A percentile compares a stretch with the other conserved stretches of the same genome.
Evolutionary conservation across 1,140 invertebrate species (phyloP).

Genomic region (Bombus balteatus): DNA sequence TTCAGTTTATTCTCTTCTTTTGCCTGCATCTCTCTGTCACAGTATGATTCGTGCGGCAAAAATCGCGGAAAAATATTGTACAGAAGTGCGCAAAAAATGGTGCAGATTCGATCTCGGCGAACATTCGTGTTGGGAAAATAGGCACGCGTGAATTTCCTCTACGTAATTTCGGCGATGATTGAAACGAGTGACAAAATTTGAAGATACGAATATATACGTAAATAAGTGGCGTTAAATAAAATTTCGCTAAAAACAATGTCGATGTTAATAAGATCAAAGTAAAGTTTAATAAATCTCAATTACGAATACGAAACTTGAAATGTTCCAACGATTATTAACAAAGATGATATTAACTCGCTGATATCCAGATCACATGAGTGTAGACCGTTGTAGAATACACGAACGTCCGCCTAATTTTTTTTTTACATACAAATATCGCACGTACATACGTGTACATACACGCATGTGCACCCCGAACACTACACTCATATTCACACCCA

Average conservation of each 20-base stretch:
- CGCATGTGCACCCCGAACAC: neutral
- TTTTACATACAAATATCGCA: neutral
- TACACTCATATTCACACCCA: neutral
- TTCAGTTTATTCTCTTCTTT: neutral
- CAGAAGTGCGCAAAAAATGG: neutral
- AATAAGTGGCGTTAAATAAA: neutral
- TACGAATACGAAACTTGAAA: neutral
- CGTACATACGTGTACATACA: neutral
- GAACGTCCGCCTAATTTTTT: neutral
- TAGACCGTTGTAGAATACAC: neutral
- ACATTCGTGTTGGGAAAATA: slow-evolving; percentile 5
- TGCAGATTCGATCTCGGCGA: neutral
- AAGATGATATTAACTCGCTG: slow-evolving; percentile 1
- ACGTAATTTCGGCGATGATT: neutral
- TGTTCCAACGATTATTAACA: neutral
- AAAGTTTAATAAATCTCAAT: neutral
- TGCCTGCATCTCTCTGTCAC: too few species aligned
- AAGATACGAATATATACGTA: neutral
- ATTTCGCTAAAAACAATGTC: neutral
- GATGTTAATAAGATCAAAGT: neutral
- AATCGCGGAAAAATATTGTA: neutral
- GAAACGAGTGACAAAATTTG: too few species aligned
- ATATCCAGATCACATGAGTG: neutral
- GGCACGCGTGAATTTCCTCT: neutral
- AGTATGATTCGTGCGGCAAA: slow-evolving; percentile 13